Evolutionary conservation across 2,113 vertebrate species (phyloP).

Genomic region (Stigmatopora nigra): DNA sequence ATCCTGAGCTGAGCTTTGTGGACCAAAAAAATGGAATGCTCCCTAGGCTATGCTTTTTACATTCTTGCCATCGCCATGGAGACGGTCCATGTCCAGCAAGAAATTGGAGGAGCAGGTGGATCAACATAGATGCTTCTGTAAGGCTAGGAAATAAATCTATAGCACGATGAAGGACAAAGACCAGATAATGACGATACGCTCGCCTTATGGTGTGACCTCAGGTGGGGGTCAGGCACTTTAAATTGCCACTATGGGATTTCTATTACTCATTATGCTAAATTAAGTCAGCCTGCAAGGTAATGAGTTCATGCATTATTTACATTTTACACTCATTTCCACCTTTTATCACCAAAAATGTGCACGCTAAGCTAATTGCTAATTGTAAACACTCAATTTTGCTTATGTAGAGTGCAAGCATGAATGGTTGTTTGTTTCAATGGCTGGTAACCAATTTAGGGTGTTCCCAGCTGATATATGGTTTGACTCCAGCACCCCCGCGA

Average conservation of each 20-base stretch:
- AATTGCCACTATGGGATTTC: slow-evolving; percentile 24
- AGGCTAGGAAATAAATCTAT: slow-evolving; percentile 52
- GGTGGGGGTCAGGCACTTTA: slow-evolving; percentile 24
- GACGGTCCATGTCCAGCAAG: slow-evolving; percentile 17
- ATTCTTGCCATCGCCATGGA: slow-evolving; percentile 41
- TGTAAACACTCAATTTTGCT: too few species aligned
- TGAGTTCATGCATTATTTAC: slow-evolving; percentile 35
- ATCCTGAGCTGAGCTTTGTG: neutral
- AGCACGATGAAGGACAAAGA: slow-evolving; percentile 28
- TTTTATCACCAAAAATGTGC: too few species aligned
- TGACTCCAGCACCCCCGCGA: too few species aligned
- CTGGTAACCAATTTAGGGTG: too few species aligned
- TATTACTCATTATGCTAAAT: slow-evolving; percentile 43
- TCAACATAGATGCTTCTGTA: slow-evolving; percentile 45
- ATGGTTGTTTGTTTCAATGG: too few species aligned
- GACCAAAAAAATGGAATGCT: slow-evolving; percentile 32
- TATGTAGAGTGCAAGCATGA: too few species aligned
- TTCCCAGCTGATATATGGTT: too few species aligned
- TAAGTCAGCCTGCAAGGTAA: slow-evolving; percentile 17
- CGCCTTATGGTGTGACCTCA: slow-evolving; percentile 7
- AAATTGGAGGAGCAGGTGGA: slow-evolving; percentile 65
- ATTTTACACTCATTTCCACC: slow-evolving; percentile 7
- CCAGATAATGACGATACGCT: slow-evolving; percentile 14
- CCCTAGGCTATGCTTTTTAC: slow-evolving; percentile 31
- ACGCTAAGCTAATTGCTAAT: too few species aligned